A percentile compares a stretch with the other conserved stretches of the same genome.
Evolutionary conservation across 2,797 vertebrate species (phyloP).

Genomic region (Sebastiscus albofasciatus): DNA sequence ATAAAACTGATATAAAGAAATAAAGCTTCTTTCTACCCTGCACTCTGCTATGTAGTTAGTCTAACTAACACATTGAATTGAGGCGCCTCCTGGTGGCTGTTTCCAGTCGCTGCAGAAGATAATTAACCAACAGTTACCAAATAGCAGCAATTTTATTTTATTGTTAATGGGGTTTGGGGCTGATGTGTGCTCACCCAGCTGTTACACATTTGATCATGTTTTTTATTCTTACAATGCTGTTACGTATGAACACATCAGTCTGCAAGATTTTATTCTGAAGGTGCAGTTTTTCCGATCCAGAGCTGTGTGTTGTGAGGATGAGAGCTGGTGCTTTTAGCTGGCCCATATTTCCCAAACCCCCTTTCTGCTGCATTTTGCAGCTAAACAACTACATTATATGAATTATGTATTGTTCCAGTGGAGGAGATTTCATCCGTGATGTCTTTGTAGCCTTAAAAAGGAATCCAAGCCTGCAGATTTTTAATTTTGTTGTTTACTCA

Average conservation of each 20-base stretch:
- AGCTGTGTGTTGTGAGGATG: not conserved
- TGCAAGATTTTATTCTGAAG: not conserved
- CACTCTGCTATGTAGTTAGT: not conserved
- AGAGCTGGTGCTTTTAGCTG: not conserved
- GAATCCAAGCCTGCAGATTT: conserved; percentile 16
- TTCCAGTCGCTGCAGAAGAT: not conserved
- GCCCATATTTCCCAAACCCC: not conserved
- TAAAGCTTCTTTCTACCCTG: not conserved
- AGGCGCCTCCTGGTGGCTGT: conserved; percentile 63
- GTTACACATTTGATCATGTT: not conserved
- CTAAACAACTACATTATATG: conserved; percentile 6
- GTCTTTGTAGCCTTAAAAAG: conserved; percentile 14
- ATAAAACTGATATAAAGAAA: not conserved
- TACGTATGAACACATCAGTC: not conserved
- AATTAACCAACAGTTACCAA: not conserved
- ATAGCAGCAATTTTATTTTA: not conserved
- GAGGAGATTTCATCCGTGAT: not conserved
- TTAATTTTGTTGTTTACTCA: conserved; percentile 48
- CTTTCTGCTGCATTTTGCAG: conserved; percentile 8
- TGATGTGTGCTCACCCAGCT: not conserved
- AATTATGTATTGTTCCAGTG: conserved; percentile 17
- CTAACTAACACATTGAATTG: conserved; percentile 20
- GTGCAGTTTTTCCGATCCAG: not conserved
- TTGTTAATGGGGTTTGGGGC: not conserved
- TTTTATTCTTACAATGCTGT: not conserved